A percentile compares a stretch with the other conserved stretches of the same genome.
These are phyloP conservation scores for Alaudala cheleensis DNA, from an alignment of 2,113 vertebrate genomes.

Conservation along the genomic window DNA sequence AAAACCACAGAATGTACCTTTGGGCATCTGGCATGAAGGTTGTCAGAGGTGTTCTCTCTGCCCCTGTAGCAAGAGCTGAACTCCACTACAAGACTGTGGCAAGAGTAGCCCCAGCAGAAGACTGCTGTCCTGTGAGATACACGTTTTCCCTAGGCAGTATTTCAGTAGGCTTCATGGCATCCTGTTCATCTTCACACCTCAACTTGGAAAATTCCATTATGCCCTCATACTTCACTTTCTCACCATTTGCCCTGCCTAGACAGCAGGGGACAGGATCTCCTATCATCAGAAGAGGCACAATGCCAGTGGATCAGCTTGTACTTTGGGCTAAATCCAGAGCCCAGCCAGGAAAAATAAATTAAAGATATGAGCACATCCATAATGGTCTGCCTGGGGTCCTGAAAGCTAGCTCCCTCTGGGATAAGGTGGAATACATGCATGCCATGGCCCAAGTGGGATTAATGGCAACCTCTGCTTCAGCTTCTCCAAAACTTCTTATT, in stretches of 20 bases:
- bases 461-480: background rate
- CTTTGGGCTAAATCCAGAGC: background rate
- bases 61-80: background rate
- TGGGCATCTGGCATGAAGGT: background rate
- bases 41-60: background rate
- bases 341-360: background rate
- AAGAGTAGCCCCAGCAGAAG: background rate
- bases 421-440: rapidly evolving
- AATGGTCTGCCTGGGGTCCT: background rate
- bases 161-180: background rate
- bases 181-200: background rate
- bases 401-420: background rate
- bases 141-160: background rate
- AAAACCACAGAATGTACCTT: background rate
- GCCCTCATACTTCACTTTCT: background rate
- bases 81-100: background rate
- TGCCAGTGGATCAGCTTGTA: background rate
- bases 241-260: background rate
- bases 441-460: background rate
- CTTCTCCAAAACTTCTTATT: background rate
- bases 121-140: rapidly evolving
- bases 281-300: background rate
- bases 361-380: background rate
- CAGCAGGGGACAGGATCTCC: background rate
- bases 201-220: background rate